Evolutionary conservation across 2,888 invertebrate genomes (phyloP).

Genomic region (Drosophila stalkeri): DNA sequence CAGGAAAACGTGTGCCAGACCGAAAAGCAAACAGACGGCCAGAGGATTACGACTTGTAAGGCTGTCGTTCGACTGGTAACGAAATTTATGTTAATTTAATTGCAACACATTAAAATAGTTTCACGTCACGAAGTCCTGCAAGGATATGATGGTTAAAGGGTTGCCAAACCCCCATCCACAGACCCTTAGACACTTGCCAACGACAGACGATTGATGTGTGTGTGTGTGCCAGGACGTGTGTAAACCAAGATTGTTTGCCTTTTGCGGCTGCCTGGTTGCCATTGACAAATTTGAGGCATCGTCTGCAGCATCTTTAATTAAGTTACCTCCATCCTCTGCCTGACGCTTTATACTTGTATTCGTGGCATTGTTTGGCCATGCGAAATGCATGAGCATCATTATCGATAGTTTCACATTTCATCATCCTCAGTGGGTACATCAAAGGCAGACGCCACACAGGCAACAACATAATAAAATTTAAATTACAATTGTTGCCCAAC

Average conservation of each 20-base stretch:
- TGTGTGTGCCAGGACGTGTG: conserved; percentile 12
- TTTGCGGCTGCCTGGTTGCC: conserved; percentile 66
- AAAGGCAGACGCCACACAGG: conserved; percentile 54
- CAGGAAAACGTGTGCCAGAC: conserved; percentile 54
- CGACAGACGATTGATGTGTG: conserved; percentile 59
- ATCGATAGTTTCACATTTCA: conserved; percentile 76
- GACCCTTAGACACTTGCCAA: conserved; percentile 25
- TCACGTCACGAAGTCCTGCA: conserved; percentile 65
- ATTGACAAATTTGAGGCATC: conserved; percentile 67
- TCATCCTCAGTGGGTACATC: conserved; percentile 45
- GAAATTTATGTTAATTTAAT: conserved; percentile 80
- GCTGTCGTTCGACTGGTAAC: conserved; percentile 48
- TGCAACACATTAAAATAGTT: conserved; percentile 81
- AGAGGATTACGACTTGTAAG: conserved; percentile 55
- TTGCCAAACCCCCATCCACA: conserved; percentile 21
- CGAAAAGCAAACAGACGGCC: conserved; percentile 53
- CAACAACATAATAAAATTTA: conserved; percentile 46
- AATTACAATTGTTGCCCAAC: conserved; percentile 44
- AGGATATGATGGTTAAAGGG: conserved; percentile 41
- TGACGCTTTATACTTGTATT: neutral
- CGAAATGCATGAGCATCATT: conserved; percentile 64
- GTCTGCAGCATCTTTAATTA: conserved; percentile 66
- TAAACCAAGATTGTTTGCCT: conserved; percentile 60
- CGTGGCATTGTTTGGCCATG: conserved; percentile 43
- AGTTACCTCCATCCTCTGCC: conserved; percentile 46